A percentile compares a stretch with the other conserved stretches of the same genome.
These are phyloP conservation scores for Coracopsis vasa DNA, from an alignment of 2,113 vertebrate species.

Conservation along the genomic window DNA sequence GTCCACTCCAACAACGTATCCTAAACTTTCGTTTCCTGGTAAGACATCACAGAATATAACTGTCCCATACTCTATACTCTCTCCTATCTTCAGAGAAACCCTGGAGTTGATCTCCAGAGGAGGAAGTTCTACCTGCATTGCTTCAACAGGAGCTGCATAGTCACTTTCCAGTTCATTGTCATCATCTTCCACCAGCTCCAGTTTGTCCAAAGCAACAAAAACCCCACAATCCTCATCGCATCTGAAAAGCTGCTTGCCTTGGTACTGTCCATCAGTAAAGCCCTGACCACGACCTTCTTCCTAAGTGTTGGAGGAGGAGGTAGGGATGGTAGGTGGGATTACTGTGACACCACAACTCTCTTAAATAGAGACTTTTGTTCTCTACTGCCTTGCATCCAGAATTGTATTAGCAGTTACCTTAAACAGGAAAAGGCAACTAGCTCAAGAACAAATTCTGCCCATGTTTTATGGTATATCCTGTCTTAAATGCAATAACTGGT, in stretches of 20 bases:
- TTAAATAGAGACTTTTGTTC: not conserved
- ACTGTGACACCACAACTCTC: not conserved
- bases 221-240: conserved; percentile 97
- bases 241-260: conserved; percentile 94
- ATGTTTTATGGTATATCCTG: not conserved
- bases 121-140: conserved; percentile 86
- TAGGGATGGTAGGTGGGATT: not conserved
- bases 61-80: conserved; percentile 91
- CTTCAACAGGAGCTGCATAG: conserved; percentile 81
- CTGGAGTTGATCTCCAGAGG: conserved; percentile 95
- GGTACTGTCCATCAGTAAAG: conserved; percentile 95
- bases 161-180: conserved; percentile 87
- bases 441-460: not conserved
- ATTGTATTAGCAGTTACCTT: not conserved
- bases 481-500: not conserved
- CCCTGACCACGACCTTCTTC: conserved; percentile 96
- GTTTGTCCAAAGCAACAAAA: conserved; percentile 95
- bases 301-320: conserved; percentile 55
- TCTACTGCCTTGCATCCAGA: not conserved
- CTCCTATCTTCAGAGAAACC: conserved; percentile 91
- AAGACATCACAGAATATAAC: conserved; percentile 97
- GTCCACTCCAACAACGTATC: conserved; percentile 97
- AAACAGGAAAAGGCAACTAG: not conserved
- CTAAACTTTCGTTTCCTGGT: conserved; percentile 93
- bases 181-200: conserved; percentile 90